Percentiles rank a stretch among this genome's conserved stretches.
Evolutionary conservation across 2,888 invertebrate genomes (phyloP).

Genomic region (Drosophila histrio): DNA sequence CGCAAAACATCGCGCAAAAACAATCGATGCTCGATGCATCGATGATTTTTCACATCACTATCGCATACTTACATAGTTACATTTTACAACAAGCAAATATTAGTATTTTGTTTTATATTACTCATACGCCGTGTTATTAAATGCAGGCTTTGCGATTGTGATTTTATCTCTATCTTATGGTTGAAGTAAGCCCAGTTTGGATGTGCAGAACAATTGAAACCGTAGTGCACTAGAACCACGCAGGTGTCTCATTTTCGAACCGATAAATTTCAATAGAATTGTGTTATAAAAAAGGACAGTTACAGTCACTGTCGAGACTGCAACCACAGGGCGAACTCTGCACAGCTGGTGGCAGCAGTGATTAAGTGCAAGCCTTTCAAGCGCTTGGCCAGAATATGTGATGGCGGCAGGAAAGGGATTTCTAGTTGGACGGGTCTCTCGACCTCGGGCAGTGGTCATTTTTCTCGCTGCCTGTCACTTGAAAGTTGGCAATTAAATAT

Average conservation of each 20-base stretch:
- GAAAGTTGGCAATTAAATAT: constrained; percentile 79
- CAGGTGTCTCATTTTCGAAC: constrained; percentile 44
- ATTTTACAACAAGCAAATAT: neutral
- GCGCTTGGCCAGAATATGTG: constrained; percentile 39
- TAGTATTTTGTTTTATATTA: neutral
- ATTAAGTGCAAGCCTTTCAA: constrained; percentile 65
- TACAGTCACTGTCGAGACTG: constrained; percentile 13
- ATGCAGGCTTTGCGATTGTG: neutral
- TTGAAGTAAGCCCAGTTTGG: neutral
- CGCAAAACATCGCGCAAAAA: no score
- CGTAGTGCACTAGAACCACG: constrained; percentile 5
- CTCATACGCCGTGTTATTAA: neutral
- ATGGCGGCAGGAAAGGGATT: constrained; percentile 44
- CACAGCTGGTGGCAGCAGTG: constrained; percentile 70
- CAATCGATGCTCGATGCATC: no score
- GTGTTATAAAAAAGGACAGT: constrained; percentile 20
- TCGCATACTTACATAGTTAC: no score
- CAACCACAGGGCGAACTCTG: constrained; percentile 39
- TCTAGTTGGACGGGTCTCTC: constrained; percentile 36
- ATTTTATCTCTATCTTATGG: no score
- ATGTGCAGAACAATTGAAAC: neutral
- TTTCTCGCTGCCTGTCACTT: constrained; percentile 73
- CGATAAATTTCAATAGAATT: constrained; percentile 45
- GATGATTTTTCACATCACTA: no score
- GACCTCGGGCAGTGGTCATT: constrained; percentile 64